phyloP scores from a whole-genome alignment of 2,113 vertebrate species.

The Calypte anna region DNA sequence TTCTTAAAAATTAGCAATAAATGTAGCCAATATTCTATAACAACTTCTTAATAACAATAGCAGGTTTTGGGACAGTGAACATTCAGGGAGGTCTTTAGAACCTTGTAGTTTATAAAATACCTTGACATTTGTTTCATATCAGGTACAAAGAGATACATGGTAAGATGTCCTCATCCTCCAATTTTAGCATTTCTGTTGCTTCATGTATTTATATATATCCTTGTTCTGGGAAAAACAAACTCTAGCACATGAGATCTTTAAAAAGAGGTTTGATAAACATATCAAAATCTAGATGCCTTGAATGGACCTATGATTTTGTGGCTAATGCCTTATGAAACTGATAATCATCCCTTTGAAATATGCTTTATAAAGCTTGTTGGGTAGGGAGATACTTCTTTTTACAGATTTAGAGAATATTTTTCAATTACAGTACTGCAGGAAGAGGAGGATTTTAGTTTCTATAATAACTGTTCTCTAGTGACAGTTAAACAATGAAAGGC shows the following conservation, averaged over 20 bases:
- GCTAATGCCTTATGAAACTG: background rate
- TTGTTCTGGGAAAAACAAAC: background rate
- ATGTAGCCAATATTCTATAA: background rate
- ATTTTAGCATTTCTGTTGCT: background rate
- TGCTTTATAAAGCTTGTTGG: background rate
- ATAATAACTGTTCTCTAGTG: constrained; percentile 61
- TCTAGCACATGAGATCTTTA: background rate
- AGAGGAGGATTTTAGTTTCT: constrained; percentile 67
- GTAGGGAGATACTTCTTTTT: constrained; percentile 3
- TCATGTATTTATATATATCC: background rate
- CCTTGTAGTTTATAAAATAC: background rate
- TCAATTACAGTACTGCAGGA: constrained; percentile 61
- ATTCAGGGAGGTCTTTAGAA: background rate
- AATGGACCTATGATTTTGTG: background rate
- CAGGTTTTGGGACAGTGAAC: background rate
- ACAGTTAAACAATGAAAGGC: constrained; percentile 69
- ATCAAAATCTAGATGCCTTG: background rate
- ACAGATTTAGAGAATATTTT: constrained; percentile 53
- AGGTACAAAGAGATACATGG: too few relatives aligned
- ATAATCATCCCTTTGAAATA: background rate
- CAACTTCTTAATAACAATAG: background rate
- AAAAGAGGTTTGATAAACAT: background rate
- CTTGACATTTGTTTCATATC: background rate
- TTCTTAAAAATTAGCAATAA: background rate
- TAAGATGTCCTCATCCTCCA: background rate